Evolutionary conservation across 2,888 invertebrate species (phyloP).

Genomic region (Drosophila siamana): DNA sequence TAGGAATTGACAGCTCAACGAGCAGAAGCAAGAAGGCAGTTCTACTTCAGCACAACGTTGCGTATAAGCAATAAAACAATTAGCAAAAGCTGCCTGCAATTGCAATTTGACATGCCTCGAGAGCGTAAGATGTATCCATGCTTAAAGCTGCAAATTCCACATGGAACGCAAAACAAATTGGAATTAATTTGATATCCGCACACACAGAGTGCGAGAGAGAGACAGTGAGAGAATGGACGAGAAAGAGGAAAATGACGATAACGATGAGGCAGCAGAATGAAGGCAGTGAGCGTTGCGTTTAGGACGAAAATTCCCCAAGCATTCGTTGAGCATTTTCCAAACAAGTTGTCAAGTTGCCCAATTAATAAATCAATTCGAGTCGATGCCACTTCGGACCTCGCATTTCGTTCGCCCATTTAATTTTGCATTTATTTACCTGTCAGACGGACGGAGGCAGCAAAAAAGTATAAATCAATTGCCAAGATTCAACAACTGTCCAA

Average conservation of each 20-base stretch:
- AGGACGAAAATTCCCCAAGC: constrained; percentile 37
- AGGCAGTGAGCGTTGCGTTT: constrained; percentile 10
- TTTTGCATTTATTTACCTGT: constrained; percentile 59
- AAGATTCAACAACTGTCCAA: constrained; percentile 41
- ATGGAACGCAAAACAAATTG: constrained; percentile 67
- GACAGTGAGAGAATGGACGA: neutral
- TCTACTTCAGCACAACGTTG: constrained; percentile 32
- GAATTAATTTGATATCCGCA: constrained; percentile 68
- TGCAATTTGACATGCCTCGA: constrained; percentile 49
- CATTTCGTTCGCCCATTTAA: constrained; percentile 54
- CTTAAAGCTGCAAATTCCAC: constrained; percentile 58
- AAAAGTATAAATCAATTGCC: constrained; percentile 31
- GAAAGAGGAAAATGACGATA: neutral
- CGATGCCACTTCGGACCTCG: constrained; percentile 23
- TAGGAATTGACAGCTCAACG: constrained; percentile 63
- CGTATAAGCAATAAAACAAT: constrained; percentile 76
- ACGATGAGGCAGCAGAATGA: neutral
- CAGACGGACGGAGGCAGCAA: constrained; percentile 23
- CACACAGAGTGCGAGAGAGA: too few relatives aligned
- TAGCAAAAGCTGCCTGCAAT: constrained; percentile 55
- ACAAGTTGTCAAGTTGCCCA: constrained; percentile 66
- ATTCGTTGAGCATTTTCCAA: constrained; percentile 33
- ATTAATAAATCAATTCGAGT: constrained; percentile 77
- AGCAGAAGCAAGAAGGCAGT: constrained; percentile 35
- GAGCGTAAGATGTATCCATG: constrained; percentile 18